These are phyloP conservation scores for Octopus sinensis DNA, from an alignment of 1,140 invertebrate species.

Conservation along the genomic window DNA sequence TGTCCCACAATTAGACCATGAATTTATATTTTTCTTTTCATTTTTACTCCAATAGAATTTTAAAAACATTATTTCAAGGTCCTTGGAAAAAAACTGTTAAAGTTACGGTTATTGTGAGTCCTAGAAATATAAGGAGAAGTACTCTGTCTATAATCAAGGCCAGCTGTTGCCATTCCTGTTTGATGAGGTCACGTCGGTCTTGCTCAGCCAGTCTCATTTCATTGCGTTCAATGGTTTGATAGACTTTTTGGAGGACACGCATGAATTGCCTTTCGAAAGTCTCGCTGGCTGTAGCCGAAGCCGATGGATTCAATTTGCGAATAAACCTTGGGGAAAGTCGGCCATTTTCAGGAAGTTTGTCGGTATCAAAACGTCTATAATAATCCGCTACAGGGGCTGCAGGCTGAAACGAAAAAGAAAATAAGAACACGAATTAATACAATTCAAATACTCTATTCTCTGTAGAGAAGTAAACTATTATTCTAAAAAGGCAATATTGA, in stretches of 20 bases:
- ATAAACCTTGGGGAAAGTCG: constrained; percentile 45
- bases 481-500: no score
- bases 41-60: background rate
- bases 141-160: constrained; percentile 70
- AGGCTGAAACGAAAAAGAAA: constrained; percentile 33
- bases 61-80: constrained; percentile 24
- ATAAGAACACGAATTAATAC: no score
- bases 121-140: constrained; percentile 68
- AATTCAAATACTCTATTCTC: no score
- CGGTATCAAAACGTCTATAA: constrained; percentile 40
- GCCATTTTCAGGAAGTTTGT: constrained; percentile 46
- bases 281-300: constrained; percentile 40
- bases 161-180: constrained; percentile 76
- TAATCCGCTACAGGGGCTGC: constrained; percentile 44
- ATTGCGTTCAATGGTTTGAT: constrained; percentile 71
- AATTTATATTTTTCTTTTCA: no score
- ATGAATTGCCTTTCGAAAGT: constrained; percentile 66
- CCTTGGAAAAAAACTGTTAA: constrained; percentile 49
- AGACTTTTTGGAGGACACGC: constrained; percentile 67
- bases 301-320: constrained; percentile 29
- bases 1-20: background rate
- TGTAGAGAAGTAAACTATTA: no score
- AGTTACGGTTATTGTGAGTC: constrained; percentile 60
- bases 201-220: constrained; percentile 69
- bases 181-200: constrained; percentile 66